Evolutionary conservation across 1,140 invertebrate genomes (phyloP).

Genomic region (Neotoxoptera formosana): DNA sequence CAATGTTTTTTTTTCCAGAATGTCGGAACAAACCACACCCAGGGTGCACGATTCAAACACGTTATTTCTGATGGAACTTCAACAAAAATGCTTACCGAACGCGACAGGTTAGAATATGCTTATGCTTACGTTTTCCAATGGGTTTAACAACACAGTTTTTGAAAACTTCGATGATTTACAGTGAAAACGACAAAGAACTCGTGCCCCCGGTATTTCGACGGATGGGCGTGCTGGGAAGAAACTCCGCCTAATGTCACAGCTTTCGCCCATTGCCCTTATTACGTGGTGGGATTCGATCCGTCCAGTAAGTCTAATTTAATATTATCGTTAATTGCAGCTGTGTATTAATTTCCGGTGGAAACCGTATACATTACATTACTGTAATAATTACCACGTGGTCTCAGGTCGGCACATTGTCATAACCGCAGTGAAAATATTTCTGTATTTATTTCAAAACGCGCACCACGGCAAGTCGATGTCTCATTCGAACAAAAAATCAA

Average conservation of each 20-base stretch:
- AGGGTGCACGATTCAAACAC: not conserved
- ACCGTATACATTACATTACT: not conserved
- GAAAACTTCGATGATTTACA: not conserved
- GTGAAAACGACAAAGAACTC: not conserved
- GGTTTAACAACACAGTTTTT: not conserved
- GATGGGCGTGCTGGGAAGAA: conserved; percentile 86
- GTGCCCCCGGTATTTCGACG: conserved; percentile 80
- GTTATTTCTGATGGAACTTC: conserved; percentile 13
- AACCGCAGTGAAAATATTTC: no score
- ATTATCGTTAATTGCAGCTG: not conserved
- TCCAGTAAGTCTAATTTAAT: conserved; percentile 65
- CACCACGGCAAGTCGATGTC: not conserved
- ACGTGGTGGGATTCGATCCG: conserved; percentile 78
- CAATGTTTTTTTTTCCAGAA: not conserved
- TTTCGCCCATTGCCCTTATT: conserved; percentile 76
- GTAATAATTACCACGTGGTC: not conserved
- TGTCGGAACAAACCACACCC: not conserved
- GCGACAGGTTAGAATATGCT: not conserved
- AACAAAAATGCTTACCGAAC: not conserved
- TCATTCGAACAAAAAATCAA: not conserved
- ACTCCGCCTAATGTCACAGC: conserved; percentile 78
- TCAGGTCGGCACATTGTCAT: not conserved
- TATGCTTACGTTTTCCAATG: no score
- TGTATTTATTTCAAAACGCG: not conserved
- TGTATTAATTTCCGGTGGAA: not conserved